Percentiles rank a stretch among this genome's conserved stretches.
These are phyloP conservation scores for Prionailurus bengalensis DNA, from an alignment of 2,113 vertebrate species.

Conservation along the genomic window DNA sequence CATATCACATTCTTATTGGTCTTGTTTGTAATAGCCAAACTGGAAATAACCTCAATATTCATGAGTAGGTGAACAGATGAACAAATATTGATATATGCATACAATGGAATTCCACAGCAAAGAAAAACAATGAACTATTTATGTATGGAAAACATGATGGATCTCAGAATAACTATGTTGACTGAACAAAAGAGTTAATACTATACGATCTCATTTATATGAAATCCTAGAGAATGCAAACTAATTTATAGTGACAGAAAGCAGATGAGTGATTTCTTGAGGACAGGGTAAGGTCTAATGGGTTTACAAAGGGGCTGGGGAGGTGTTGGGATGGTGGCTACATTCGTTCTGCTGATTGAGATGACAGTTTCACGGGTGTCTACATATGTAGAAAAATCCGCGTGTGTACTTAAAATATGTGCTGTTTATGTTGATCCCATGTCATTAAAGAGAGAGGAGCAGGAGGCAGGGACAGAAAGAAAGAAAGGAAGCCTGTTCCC, in stretches of 20 bases:
- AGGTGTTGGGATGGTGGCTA: not conserved
- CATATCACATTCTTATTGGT: not conserved
- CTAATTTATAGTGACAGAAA: conserved; percentile 2
- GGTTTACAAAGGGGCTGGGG: not conserved
- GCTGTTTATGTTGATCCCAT: not conserved
- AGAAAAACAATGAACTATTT: not conserved
- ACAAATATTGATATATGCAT: not conserved
- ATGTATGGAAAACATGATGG: not conserved
- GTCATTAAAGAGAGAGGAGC: not conserved
- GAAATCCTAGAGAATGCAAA: not conserved
- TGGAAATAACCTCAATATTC: conserved; percentile 1
- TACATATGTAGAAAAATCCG: not conserved
- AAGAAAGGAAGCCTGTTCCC: not conserved
- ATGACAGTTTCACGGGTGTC: not conserved
- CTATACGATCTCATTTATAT: not conserved
- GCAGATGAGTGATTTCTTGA: not conserved
- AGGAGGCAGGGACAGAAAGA: not conserved
- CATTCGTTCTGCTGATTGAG: not conserved
- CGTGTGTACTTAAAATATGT: not conserved
- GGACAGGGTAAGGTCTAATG: not conserved
- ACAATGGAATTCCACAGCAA: not conserved
- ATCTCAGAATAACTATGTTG: not conserved
- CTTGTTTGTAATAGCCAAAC: not conserved
- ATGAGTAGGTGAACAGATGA: not conserved
- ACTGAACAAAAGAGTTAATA: not conserved